Conservation (phyloP, 2,113 vertebrate species). For the Perca fluviatilis region DNA sequence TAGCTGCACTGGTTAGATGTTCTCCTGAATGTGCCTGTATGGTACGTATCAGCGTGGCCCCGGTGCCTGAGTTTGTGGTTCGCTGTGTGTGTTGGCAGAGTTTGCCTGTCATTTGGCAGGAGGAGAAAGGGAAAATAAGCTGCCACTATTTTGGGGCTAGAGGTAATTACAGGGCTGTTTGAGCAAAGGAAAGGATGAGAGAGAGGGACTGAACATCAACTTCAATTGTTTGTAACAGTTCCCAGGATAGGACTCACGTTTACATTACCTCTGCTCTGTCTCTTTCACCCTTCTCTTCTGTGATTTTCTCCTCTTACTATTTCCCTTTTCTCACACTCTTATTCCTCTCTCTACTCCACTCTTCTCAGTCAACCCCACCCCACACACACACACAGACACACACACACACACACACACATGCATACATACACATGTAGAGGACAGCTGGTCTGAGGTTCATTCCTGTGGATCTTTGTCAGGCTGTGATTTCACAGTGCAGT, state of each 20-base stretch:
- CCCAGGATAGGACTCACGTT: constrained; percentile 50
- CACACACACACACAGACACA: constrained; percentile 2
- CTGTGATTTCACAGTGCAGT: constrained; percentile 75
- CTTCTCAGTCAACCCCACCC: constrained; percentile 33
- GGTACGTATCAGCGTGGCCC: constrained; percentile 44
- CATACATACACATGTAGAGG: constrained; percentile 21
- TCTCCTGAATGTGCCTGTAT: constrained; percentile 19
- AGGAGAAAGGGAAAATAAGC: constrained; percentile 78
- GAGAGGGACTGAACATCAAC: constrained; percentile 49
- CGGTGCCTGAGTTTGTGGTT: constrained; percentile 55
- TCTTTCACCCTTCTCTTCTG: constrained; percentile 29
- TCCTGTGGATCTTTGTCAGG: constrained; percentile 79
- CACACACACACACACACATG: constrained; percentile 23
- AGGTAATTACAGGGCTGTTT: constrained; percentile 81
- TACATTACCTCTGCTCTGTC: constrained; percentile 25
- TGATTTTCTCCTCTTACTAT: constrained; percentile 8
- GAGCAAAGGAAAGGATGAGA: constrained; percentile 76
- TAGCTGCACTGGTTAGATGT: constrained; percentile 19
- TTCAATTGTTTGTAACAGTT: constrained; percentile 50
- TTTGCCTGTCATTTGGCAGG: constrained; percentile 72
- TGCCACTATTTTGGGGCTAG: constrained; percentile 73
- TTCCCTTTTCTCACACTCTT: constrained; percentile 37
- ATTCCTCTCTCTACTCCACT: not conserved
- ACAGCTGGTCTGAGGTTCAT: constrained; percentile 73
- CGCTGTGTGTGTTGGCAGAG: constrained; percentile 73